A percentile compares a stretch with the other conserved stretches of the same genome.
These are phyloP conservation scores for Noctua fimbriata DNA, from an alignment of 2,888 invertebrate species.

Conservation along the genomic window DNA sequence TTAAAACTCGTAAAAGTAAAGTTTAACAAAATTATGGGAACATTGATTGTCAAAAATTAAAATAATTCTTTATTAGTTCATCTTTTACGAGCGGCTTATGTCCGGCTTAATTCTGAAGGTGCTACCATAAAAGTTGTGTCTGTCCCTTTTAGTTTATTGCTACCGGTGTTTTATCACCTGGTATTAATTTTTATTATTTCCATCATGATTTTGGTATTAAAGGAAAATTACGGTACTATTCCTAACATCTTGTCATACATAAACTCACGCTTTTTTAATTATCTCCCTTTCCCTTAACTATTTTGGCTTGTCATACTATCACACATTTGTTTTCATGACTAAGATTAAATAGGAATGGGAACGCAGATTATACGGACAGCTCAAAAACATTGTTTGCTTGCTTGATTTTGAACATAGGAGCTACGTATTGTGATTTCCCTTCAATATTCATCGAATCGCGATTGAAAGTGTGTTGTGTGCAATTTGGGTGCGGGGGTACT, in stretches of 20 bases:
- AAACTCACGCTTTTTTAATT: neutral
- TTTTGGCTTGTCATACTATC: neutral
- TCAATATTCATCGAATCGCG: neutral
- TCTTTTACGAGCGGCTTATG: constrained; percentile 51
- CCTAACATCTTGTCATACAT: neutral
- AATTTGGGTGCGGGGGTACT: neutral
- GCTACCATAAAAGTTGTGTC: constrained; percentile 41
- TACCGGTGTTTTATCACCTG: constrained; percentile 55
- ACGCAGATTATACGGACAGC: no score
- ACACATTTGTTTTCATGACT: no score
- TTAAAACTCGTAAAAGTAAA: constrained; percentile 29
- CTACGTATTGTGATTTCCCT: neutral
- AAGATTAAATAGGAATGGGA: no score
- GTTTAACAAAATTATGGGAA: constrained; percentile 28
- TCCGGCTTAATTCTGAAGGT: constrained; percentile 52
- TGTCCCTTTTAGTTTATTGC: constrained; percentile 49
- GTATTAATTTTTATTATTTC: constrained; percentile 31
- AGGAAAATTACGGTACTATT: neutral
- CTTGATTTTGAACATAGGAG: neutral
- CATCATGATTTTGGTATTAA: constrained; percentile 19
- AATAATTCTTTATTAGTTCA: constrained; percentile 51
- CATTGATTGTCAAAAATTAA: constrained; percentile 42
- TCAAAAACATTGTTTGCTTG: no score
- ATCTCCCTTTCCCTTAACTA: neutral
- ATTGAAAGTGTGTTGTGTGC: neutral